Base-by-base conservation (phyloP, 2,113 vertebrate genomes). In the Macroglossus sobrinus region DNA sequence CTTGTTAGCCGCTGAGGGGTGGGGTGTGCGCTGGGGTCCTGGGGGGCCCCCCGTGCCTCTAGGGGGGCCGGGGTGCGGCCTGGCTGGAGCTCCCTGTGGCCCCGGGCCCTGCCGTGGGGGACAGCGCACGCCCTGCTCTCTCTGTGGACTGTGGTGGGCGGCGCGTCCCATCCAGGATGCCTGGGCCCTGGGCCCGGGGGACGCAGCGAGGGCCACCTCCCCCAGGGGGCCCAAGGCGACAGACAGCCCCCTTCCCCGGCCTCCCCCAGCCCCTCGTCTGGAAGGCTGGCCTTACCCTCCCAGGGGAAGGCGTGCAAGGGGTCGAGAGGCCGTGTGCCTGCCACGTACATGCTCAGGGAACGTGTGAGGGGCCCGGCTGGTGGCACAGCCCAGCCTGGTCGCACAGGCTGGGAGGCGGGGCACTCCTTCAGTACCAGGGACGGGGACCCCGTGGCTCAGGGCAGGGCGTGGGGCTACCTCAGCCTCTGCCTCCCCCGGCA, bases 1-100 rank as follows among this genome's bases (percentile, higher is more conserved):
- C 98, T 98, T 98, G 98, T 99, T 99, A 99, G 98, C 98, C 98
- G 98, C 72, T 89, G 98, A 98, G 97, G 97, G 98, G 98, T 98
- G 98, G 78, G 98, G 96, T 96, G 97, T 96, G 98, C 97, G 64
- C 98, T 96, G 71, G 97, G 98, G 98, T 97, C 97, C 98, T 93
- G 96, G 97, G 98, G 98, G 97, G 98, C 93, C 82, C 97, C 97
- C 97, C 98, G 89, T 98, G 93, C 95, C 98, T 97, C 85, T 97
- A 96, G 97, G 97, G 96, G 94, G 97, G 95, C 28, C 0, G 1
- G 63, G 91, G 97, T 71, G 86, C 72, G 84, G 97, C 97, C 97
- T 93, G 97, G 97, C 98, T 97, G 97, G 96, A 95, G 96, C 95
- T 81, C 35, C 72, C 96, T 64, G 96, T 97, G 98, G 98, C 96